Percentiles rank a stretch among this genome's conserved stretches.
phyloP scores from a whole-genome alignment of 2,113 vertebrate species.

The Eurystomus gularis region DNA sequence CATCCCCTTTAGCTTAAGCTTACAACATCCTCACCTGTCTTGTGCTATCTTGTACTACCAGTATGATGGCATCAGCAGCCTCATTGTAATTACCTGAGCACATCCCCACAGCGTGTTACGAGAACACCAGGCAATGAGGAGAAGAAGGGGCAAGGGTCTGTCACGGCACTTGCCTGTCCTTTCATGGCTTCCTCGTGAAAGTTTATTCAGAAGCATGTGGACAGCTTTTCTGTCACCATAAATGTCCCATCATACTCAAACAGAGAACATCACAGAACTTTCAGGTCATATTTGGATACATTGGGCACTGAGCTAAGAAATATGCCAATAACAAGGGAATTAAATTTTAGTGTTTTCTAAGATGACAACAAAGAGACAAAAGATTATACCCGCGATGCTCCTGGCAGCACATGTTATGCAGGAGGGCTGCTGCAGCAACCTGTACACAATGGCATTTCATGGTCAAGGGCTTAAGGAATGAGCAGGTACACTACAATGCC shows the following conservation, averaged over 20 bases:
- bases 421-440: background rate
- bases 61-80: background rate
- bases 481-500: background rate
- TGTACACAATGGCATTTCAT: background rate
- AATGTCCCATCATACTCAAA: background rate
- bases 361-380: background rate
- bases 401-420: background rate
- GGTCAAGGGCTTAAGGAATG: background rate
- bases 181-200: background rate
- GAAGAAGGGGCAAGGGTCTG: background rate
- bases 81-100: background rate
- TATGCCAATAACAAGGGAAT: background rate
- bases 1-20: background rate
- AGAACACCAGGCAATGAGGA: background rate
- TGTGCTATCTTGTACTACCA: background rate
- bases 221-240: background rate
- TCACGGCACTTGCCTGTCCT: background rate
- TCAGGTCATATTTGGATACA: background rate
- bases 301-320: background rate
- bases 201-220: background rate
- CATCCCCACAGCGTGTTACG: rapidly evolving
- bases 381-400: background rate
- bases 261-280: background rate
- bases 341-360: background rate
- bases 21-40: background rate